phyloP scores from a whole-genome alignment of 2,113 vertebrate species.

The Nothocercus nigrocapillus region DNA sequence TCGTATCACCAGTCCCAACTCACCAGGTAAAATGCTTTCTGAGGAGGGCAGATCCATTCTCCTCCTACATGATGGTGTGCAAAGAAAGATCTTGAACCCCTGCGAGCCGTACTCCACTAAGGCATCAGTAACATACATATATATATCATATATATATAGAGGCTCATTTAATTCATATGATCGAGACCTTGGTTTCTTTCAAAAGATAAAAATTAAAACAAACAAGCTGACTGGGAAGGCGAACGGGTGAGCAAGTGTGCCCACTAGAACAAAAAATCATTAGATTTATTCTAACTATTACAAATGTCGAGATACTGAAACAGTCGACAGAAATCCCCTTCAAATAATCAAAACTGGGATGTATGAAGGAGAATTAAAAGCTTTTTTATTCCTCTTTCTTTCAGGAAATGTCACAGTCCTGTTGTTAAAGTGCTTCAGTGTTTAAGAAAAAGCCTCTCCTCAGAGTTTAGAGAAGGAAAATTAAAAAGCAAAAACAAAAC shows the following conservation, averaged over 20 bases:
- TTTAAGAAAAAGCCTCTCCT: not conserved
- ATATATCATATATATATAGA: not conserved
- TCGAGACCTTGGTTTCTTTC: slow-evolving; percentile 16
- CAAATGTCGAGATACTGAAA: slow-evolving; percentile 15
- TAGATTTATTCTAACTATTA: slow-evolving; percentile 45
- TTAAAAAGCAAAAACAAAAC: not conserved
- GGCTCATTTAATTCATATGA: slow-evolving; percentile 15
- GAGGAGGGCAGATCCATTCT: not conserved
- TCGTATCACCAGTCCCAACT: not conserved
- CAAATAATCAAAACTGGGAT: slow-evolving; percentile 26
- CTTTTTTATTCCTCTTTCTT: slow-evolving; percentile 44
- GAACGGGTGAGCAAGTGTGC: not conserved
- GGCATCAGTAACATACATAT: not conserved
- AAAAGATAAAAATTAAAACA: slow-evolving; percentile 39
- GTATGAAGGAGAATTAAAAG: slow-evolving; percentile 16
- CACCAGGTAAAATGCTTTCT: not conserved
- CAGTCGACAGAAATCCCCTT: not conserved
- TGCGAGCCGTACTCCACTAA: not conserved
- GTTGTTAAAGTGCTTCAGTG: slow-evolving; percentile 15
- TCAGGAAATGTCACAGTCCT: not conserved
- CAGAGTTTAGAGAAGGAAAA: not conserved
- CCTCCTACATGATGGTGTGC: not conserved
- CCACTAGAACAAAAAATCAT: not conserved
- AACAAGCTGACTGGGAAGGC: slow-evolving; percentile 36
- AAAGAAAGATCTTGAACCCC: not conserved